phyloP scores from a whole-genome alignment of 2,797 vertebrate species.

The Fundulus diaphanus region DNA sequence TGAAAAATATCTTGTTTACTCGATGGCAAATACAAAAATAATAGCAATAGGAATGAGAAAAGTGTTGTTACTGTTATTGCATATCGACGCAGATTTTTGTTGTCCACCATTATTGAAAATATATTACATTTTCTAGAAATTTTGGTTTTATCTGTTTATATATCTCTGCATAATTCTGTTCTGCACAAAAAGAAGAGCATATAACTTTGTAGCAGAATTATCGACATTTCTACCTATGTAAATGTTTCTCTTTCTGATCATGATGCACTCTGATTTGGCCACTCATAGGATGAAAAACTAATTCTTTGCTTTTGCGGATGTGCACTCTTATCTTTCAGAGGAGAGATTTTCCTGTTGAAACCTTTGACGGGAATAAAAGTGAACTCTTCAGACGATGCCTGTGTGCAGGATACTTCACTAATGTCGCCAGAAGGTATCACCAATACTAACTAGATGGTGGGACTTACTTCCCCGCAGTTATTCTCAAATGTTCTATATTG shows the following conservation, averaged over 20 bases:
- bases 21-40: neutral
- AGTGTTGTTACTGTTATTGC: neutral
- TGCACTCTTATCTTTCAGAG: constrained; percentile 73
- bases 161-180: neutral
- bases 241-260: neutral
- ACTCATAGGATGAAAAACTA: neutral
- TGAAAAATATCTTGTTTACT: neutral
- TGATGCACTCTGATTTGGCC: neutral
- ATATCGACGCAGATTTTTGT: neutral
- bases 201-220: neutral
- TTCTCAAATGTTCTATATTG: neutral
- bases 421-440: constrained; percentile 91
- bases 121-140: neutral
- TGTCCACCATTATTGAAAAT: neutral
- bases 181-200: neutral
- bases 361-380: constrained; percentile 86
- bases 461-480: neutral
- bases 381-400: constrained; percentile 92
- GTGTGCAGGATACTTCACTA: constrained; percentile 94
- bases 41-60: neutral
- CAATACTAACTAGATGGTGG: neutral
- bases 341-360: constrained; percentile 90
- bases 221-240: neutral
- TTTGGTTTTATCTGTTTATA: neutral
- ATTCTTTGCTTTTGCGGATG: neutral